These are phyloP conservation scores for Cylindroiulus punctatus DNA, from an alignment of 2,888 invertebrate species.

Conservation along the genomic window DNA sequence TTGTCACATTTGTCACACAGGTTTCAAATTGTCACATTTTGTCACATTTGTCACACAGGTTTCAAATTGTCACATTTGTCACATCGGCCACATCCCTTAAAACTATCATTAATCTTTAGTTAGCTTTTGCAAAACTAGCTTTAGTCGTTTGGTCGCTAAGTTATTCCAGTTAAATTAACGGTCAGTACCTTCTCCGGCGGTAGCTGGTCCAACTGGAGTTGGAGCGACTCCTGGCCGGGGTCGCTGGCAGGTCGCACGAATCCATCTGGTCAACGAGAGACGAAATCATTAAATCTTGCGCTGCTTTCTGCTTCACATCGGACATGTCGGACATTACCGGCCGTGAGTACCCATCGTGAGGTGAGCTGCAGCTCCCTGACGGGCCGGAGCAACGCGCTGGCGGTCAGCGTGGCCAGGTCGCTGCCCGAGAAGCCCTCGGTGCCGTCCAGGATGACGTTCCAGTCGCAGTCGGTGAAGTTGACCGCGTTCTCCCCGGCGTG, in stretches of 20 bases:
- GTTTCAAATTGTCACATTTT: no score
- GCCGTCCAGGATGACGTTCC: constrained; percentile 65
- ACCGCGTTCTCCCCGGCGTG: constrained; percentile 62
- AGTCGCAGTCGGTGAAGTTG: constrained; percentile 63
- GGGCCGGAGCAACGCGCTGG: constrained; percentile 68
- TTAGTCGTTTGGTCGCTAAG: no score
- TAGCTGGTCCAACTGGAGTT: background rate
- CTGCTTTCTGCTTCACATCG: background rate
- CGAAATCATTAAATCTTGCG: background rate
- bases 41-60: no score
- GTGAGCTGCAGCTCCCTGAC: constrained; percentile 68
- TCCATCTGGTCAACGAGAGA: background rate
- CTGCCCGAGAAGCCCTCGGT: constrained; percentile 71
- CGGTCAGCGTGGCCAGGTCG: constrained; percentile 69
- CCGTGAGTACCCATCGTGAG: constrained; percentile 63
- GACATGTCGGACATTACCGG: background rate
- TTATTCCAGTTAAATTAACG: no score
- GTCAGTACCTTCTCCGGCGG: background rate
- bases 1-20: no score
- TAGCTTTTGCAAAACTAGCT: no score
- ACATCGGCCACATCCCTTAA: no score
- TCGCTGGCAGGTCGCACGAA: background rate
- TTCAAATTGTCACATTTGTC: no score
- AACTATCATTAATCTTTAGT: no score
- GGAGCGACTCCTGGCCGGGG: background rate